These are phyloP conservation scores for Podilymbus podiceps DNA, from an alignment of 2,113 vertebrate species.

Conservation along the genomic window DNA sequence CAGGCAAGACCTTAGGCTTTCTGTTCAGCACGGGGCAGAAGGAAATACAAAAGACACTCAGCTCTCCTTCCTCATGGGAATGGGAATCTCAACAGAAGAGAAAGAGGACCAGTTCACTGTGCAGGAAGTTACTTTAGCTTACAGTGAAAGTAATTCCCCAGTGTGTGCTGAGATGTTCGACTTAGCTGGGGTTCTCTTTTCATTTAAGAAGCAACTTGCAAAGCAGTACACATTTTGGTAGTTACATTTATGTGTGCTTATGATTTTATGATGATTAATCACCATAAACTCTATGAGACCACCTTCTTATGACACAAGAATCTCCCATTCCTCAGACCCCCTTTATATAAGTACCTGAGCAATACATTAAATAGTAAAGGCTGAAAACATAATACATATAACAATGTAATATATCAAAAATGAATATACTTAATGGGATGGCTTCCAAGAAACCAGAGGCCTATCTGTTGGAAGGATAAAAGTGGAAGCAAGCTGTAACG, in stretches of 20 bases:
- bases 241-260: background rate
- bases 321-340: background rate
- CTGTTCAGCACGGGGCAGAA: slow-evolving; percentile 24
- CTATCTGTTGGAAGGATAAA: background rate
- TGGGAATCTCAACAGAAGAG: slow-evolving; percentile 20
- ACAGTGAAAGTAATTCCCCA: background rate
- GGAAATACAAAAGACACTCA: slow-evolving; percentile 31
- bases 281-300: background rate
- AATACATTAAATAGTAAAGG: background rate
- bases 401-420: background rate
- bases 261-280: background rate
- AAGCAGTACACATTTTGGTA: background rate
- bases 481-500: background rate
- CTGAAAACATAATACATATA: background rate
- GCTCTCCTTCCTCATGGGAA: slow-evolving; percentile 51
- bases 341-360: background rate
- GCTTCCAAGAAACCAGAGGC: background rate
- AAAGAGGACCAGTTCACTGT: background rate
- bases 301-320: background rate
- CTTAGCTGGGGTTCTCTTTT: background rate
- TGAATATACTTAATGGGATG: background rate
- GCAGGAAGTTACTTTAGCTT: slow-evolving; percentile 34
- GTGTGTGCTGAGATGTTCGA: background rate
- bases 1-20: slow-evolving; percentile 20
- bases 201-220: background rate